phyloP scores from a whole-genome alignment of 2,797 vertebrate genomes.

The Chelon auratus region DNA sequence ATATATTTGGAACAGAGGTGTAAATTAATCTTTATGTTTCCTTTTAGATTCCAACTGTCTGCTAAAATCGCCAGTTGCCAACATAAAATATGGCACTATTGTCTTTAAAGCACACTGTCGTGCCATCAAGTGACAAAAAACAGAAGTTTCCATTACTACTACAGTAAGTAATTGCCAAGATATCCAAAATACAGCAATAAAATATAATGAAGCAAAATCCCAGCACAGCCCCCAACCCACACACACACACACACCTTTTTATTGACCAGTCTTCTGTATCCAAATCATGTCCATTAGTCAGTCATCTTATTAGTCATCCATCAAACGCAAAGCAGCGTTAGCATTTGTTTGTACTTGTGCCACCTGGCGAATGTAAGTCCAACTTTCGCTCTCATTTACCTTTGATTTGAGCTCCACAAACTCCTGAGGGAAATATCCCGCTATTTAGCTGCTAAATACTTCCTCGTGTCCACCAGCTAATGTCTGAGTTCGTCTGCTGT shows the following conservation, averaged over 20 bases:
- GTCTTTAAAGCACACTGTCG: too few species aligned
- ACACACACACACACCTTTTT: neutral
- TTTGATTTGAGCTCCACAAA: conserved; percentile 19
- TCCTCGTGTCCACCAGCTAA: conserved; percentile 16
- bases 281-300: neutral
- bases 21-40: too few species aligned
- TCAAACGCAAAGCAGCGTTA: conserved; percentile 4
- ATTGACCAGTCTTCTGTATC: too few species aligned
- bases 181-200: too few species aligned
- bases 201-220: too few species aligned
- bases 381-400: conserved; percentile 21
- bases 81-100: too few species aligned
- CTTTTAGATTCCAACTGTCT: too few species aligned
- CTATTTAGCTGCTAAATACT: conserved; percentile 9
- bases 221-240: neutral
- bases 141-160: too few species aligned
- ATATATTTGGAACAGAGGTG: too few species aligned
- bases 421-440: conserved; percentile 6
- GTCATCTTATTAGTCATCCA: conserved; percentile 21
- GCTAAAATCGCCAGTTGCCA: too few species aligned
- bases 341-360: conserved; percentile 16
- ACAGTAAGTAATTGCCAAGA: too few species aligned
- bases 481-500: neutral
- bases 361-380: neutral
- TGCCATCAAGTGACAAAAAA: too few species aligned